Conservation (phyloP, 2,888 invertebrate genomes). For the Strigamia crassipes region DNA sequence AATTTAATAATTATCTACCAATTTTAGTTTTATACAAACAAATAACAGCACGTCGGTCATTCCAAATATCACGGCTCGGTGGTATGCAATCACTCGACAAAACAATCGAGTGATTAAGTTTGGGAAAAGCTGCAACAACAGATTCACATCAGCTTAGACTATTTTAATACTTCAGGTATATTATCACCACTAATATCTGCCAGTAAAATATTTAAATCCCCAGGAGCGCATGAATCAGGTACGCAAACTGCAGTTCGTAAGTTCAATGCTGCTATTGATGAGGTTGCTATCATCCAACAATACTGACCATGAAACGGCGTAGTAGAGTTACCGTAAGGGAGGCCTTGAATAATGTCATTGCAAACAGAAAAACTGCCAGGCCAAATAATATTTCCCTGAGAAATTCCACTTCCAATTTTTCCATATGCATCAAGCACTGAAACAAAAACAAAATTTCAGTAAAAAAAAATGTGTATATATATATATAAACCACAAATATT, state of each 20-base stretch:
- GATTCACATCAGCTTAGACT: background rate
- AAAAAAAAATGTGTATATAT: too few species aligned
- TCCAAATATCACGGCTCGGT: conserved; percentile 1
- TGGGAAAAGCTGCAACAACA: background rate
- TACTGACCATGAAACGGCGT: background rate
- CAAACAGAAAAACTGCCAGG: conserved; percentile 7
- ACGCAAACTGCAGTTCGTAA: background rate
- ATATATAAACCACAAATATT: background rate
- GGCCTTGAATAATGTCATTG: background rate
- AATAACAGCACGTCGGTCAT: background rate
- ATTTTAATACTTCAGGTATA: background rate
- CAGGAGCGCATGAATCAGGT: background rate
- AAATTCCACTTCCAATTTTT: background rate
- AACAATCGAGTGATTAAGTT: background rate
- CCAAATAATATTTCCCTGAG: conserved; percentile 12
- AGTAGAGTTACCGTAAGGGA: background rate
- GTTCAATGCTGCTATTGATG: background rate
- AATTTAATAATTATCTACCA: too few species aligned
- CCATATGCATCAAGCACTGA: conserved; percentile 25
- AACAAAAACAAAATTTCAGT: background rate
- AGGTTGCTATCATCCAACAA: background rate
- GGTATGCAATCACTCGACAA: background rate
- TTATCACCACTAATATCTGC: background rate
- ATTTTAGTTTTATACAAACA: background rate
- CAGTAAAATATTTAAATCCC: background rate